These are phyloP conservation scores for Vombatus ursinus DNA, from an alignment of 2,113 vertebrate species.

Conservation along the genomic window DNA sequence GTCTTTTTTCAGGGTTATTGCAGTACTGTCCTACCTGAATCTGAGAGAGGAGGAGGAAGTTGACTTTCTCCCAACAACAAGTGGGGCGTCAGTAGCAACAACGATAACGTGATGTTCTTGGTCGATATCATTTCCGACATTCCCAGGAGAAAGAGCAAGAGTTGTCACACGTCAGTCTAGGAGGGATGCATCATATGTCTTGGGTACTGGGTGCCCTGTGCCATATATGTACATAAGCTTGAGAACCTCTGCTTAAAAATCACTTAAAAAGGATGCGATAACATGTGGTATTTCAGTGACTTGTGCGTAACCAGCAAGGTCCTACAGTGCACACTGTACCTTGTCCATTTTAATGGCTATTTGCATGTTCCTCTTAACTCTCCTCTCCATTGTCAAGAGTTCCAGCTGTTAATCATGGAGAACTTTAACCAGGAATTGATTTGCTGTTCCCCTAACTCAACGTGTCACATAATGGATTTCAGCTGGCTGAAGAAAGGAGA, in stretches of 20 bases:
- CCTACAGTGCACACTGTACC: background rate
- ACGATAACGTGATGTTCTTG: background rate
- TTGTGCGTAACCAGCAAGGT: background rate
- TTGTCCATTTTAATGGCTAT: background rate
- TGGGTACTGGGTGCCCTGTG: slow-evolving; percentile 6
- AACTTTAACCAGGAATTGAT: slow-evolving; percentile 10
- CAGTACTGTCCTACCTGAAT: background rate
- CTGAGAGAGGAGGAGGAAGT: slow-evolving; percentile 29
- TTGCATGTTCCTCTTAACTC: background rate
- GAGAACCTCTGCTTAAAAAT: background rate
- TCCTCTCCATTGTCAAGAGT: background rate
- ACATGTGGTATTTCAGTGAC: background rate
- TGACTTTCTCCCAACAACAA: background rate
- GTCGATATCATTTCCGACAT: background rate
- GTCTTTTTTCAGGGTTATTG: slow-evolving; percentile 39
- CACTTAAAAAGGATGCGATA: background rate
- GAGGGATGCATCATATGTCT: background rate
- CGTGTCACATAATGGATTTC: slow-evolving; percentile 15
- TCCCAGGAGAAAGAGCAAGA: background rate
- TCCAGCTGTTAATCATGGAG: slow-evolving; percentile 18
- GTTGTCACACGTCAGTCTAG: background rate
- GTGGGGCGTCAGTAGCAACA: background rate
- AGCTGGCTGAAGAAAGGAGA: slow-evolving; percentile 45
- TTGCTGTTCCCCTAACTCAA: background rate
- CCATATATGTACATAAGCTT: slow-evolving; percentile 12